A percentile compares a stretch with the other conserved stretches of the same genome.
phyloP scores from a whole-genome alignment of 2,888 invertebrate species.

The Apodemia mormo region DNA sequence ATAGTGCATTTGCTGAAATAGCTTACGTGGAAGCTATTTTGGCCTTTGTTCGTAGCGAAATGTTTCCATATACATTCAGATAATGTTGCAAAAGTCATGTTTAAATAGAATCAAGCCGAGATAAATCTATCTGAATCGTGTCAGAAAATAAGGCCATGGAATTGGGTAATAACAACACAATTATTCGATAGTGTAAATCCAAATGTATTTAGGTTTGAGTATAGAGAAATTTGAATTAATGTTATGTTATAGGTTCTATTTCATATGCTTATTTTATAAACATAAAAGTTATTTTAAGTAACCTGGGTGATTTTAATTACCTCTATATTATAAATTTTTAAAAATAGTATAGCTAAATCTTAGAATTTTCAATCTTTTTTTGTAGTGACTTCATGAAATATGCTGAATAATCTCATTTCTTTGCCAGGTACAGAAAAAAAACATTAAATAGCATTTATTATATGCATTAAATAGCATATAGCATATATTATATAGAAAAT shows the following conservation, averaged over 20 bases:
- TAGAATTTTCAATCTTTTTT: too few relatives aligned
- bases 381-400: too few relatives aligned
- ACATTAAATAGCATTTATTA: too few relatives aligned
- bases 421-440: too few relatives aligned
- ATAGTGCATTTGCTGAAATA: conserved; percentile 5
- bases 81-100: not conserved
- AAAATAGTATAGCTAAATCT: too few relatives aligned
- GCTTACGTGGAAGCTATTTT: conserved; percentile 6
- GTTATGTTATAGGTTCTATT: not conserved
- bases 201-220: not conserved
- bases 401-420: too few relatives aligned
- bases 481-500: too few relatives aligned
- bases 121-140: conserved; percentile 10
- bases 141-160: conserved; percentile 16
- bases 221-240: not conserved
- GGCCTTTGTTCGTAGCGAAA: not conserved
- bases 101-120: conserved; percentile 6
- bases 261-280: not conserved
- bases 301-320: too few relatives aligned
- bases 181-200: conserved; percentile 12
- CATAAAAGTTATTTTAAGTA: too few relatives aligned
- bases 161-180: conserved; percentile 17
- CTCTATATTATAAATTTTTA: too few relatives aligned
- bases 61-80: conserved; percentile 5
- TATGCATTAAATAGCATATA: too few relatives aligned